A percentile compares a stretch with the other conserved stretches of the same genome.
Evolutionary conservation across 2,888 invertebrate genomes (phyloP).

Genomic region (Panzeria rudis): DNA sequence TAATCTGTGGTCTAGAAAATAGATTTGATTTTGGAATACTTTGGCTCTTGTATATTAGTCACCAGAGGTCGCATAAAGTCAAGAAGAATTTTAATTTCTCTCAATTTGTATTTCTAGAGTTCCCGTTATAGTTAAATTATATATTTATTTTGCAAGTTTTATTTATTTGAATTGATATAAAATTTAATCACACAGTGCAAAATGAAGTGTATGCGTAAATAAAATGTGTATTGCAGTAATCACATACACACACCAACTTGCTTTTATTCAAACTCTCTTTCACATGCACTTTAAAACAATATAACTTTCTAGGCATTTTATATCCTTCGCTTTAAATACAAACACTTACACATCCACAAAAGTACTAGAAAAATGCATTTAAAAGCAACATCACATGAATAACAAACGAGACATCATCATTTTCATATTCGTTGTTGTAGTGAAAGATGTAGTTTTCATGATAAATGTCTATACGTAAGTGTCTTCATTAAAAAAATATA

Average conservation of each 20-base stretch:
- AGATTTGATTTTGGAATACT: too few relatives aligned
- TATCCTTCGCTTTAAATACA: conserved; percentile 36
- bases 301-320: conserved; percentile 46
- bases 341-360: conserved; percentile 5
- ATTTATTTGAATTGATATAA: background rate
- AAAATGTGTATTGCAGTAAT: background rate
- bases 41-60: too few relatives aligned
- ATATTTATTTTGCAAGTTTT: background rate
- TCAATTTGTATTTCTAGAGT: too few relatives aligned
- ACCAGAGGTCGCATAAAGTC: too few relatives aligned
- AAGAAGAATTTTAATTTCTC: too few relatives aligned
- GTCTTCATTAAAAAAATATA: conserved; percentile 13
- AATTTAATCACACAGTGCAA: background rate
- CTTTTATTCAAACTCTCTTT: background rate
- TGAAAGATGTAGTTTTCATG: conserved; percentile 47
- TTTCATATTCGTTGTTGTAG: conserved; percentile 14
- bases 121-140: too few relatives aligned
- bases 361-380: conserved; percentile 45
- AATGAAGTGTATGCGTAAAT: background rate
- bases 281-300: conserved; percentile 33
- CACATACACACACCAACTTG: background rate
- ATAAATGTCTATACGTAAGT: conserved; percentile 28
- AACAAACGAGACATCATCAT: conserved; percentile 67
- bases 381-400: conserved; percentile 58
- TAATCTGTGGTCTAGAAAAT: too few relatives aligned